Conservation (phyloP, 2,888 invertebrate genomes). For the Bursaphelenchus okinawaensis region DNA sequence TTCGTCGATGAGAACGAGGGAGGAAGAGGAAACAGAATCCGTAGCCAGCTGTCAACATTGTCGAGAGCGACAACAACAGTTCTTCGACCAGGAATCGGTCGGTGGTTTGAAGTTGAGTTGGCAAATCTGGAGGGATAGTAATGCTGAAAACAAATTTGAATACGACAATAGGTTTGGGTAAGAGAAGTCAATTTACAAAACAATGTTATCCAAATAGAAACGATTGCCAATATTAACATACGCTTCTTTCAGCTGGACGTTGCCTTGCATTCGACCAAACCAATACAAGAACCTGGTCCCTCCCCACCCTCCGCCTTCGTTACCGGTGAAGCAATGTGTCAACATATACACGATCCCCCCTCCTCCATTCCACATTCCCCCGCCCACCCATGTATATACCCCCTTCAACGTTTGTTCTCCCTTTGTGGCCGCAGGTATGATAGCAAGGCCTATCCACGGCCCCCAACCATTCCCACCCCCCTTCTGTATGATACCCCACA, state of each 20-base stretch:
- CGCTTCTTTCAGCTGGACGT: conserved; percentile 12
- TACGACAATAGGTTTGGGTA: conserved; percentile 32
- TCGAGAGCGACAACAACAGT: conserved; percentile 20
- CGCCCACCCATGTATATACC: background rate
- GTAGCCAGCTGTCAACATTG: conserved; percentile 23
- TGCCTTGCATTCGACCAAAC: conserved; percentile 3
- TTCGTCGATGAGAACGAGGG: conserved; percentile 1
- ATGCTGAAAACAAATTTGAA: conserved; percentile 29
- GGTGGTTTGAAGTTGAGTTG: conserved; percentile 12
- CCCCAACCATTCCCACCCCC: background rate
- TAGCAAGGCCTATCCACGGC: background rate
- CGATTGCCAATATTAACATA: no score
- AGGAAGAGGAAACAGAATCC: conserved; percentile 24
- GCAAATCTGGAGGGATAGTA: conserved; percentile 34
- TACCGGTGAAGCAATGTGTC: background rate
- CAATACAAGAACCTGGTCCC: background rate
- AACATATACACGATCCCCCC: background rate
- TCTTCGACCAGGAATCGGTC: conserved; percentile 18
- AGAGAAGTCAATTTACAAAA: background rate
- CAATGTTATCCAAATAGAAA: no score
- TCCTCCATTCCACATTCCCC: background rate
- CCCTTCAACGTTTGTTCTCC: background rate
- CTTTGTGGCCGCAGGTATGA: background rate
- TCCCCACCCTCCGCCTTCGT: background rate
- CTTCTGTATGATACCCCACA: background rate